These are phyloP conservation scores for Venustoraphidia nigricollis DNA, from an alignment of 2,888 invertebrate genomes.

Conservation along the genomic window DNA sequence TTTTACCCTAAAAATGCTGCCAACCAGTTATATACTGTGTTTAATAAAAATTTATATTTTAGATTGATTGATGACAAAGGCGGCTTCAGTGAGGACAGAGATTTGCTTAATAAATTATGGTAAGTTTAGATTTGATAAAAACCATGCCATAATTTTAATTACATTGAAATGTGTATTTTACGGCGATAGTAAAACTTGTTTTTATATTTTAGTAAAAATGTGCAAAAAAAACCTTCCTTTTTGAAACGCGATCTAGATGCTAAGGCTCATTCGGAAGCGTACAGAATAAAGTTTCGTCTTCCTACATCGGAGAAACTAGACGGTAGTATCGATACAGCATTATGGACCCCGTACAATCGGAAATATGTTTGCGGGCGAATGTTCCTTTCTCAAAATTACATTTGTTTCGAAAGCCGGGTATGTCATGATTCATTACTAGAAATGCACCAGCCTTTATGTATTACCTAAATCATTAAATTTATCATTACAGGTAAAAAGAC, in stretches of 20 bases:
- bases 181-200: background rate
- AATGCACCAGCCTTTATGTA: background rate
- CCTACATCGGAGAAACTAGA: slow-evolving; percentile 86
- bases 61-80: slow-evolving; percentile 87
- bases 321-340: slow-evolving; percentile 77
- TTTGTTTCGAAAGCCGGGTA: slow-evolving; percentile 93
- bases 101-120: slow-evolving; percentile 67
- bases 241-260: slow-evolving; percentile 92
- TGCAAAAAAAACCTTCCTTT: slow-evolving; percentile 80
- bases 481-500: slow-evolving; percentile 47
- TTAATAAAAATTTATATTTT: slow-evolving; percentile 18
- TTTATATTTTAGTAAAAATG: slow-evolving; percentile 48
- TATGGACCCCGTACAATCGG: slow-evolving; percentile 94
- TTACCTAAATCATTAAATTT: background rate
- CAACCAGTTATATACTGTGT: no score
- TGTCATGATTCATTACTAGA: slow-evolving; percentile 20
- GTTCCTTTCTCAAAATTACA: slow-evolving; percentile 84
- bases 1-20: no score
- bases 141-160: no score
- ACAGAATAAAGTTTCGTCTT: slow-evolving; percentile 68
- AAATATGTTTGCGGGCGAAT: slow-evolving; percentile 75
- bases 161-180: no score
- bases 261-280: slow-evolving; percentile 83
- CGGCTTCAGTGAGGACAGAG: slow-evolving; percentile 77
- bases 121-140: slow-evolving; percentile 18